Base-by-base conservation (phyloP, 2,797 vertebrate species). In the Pelodytes ibericus region DNA sequence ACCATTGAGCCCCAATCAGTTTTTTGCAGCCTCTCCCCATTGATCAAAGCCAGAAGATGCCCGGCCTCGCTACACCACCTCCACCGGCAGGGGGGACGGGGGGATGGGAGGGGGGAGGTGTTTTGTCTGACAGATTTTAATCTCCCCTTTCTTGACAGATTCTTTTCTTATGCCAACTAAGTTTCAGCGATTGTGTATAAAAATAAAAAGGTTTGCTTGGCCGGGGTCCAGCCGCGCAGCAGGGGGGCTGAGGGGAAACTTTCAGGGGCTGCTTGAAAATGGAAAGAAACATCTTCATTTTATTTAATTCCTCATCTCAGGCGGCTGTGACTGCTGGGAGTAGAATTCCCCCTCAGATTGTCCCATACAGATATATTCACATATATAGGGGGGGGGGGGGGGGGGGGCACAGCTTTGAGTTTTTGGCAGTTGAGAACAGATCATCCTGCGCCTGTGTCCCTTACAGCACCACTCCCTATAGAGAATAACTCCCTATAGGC, bases 281-380 rank as follows among this genome's bases (percentile, higher is more conserved):
- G 84, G 89, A 85, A 86, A 84, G 89, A 90, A 93, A 93, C 51
- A 16, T 93, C 93, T 94, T 93, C 90, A 93, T 92, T 91, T 91
- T n/a, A n/a, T 69, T 88, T 86, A 30, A 4, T 31, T 20, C 89
- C n/a, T n/a, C n/a, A n/a, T n/a, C n/a, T n/a, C n/a, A n/a, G n/a
- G n/a, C n/a, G n/a, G n/a, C n/a, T n/a, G n/a, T n/a, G n/a, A n/a
- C n/a, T n/a, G n/a, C n/a, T n/a, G n/a, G n/a, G n/a, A n/a, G n/a
- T n/a, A n/a, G n/a, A n/a, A n/a, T n/a, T n/a, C n/a, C n/a, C n/a
- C n/a, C n/a, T n/a, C n/a, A n/a, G n/a, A n/a, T n/a, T n/a, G n/a
- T n/a, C n/a, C n/a, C n/a, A n/a, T n/a, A n/a, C n/a, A n/a, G n/a
- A n/a, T n/a, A n/a, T n/a, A n/a, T n/a, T n/a, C n/a, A n/a, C n/a